Evolutionary conservation across 2,797 vertebrate genomes (phyloP), one percentile per base, ranked within the genome.

Genomic region (Xenops minutus): DNA sequence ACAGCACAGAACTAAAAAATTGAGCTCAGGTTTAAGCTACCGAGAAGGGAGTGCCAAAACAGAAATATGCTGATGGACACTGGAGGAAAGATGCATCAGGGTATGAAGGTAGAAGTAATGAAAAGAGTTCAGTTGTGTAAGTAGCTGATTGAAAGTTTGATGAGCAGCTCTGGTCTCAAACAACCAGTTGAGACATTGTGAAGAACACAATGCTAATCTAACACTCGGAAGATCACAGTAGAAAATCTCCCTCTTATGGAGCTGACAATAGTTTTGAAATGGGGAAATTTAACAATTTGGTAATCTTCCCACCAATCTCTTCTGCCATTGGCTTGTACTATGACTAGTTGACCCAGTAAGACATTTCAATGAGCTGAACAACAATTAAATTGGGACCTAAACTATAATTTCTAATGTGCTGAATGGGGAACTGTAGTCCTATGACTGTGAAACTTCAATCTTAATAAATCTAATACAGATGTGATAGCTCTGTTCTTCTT

Each of bases 21-120:
- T 95, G 85, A 75, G 86, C 82, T 97, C 86, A 77, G 85, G 93
- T 97, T 87, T 71, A 93, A 95, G 44, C 78, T 82, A n/a, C 84
- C 48, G 83, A 85, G 81, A 92, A 49, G 23, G 58, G 52, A 93
- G 64, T 14, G 84, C 66, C 43, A 93, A 95, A 95, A 61, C 39
- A 91, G 64, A 22, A 14, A 59, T 55, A 55, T 66, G 72, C 59
- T 61, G 62, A 62, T 77, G 80, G 32, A 51, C 91, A 95, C 76
- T 5, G 14, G 3, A 56, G 71, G 36, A 61, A 87, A 95, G 82
- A 72, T 96, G 55, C 41, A 15, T 86, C n/a, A 85, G 79, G 89
- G 67, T 48, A 67, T 24, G 75, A 88, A 21, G 48, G 63, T 4
- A 64, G 44, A 56, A 87, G 14, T 9, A 46, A 75, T 55, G 69